Conservation (phyloP, 2,797 vertebrate species). For the Synaphobranchus kaupii region DNA sequence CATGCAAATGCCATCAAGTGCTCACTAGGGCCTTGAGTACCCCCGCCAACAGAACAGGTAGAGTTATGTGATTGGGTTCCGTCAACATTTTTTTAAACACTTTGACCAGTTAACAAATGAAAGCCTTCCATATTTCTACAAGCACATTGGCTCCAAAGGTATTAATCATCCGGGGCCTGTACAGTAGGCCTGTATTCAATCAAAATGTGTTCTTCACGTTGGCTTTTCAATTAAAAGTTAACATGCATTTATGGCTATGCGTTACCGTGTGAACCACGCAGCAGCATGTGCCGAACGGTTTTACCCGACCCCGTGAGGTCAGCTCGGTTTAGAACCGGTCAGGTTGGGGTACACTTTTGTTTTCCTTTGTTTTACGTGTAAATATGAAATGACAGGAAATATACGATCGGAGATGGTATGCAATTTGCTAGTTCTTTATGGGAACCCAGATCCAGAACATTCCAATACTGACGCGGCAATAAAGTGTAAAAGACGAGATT, state of each 20-base stretch:
- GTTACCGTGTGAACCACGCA: neutral
- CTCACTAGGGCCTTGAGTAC: neutral
- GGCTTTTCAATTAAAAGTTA: no score
- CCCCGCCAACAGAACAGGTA: neutral
- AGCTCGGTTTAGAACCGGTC: neutral
- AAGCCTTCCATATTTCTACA: neutral
- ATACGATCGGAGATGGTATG: neutral
- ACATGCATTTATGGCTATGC: neutral
- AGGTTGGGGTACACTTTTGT: neutral
- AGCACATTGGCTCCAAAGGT: neutral
- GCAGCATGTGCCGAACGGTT: neutral
- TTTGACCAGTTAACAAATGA: no score
- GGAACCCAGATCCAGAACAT: neutral
- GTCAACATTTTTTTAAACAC: neutral
- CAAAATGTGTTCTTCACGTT: no score
- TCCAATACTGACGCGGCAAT: neutral
- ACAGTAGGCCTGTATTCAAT: no score
- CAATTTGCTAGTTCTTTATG: neutral
- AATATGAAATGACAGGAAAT: slow-evolving; percentile 8
- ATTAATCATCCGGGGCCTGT: neutral
- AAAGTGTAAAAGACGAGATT: neutral
- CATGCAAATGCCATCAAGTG: neutral
- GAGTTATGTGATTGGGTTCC: neutral
- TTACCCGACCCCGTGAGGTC: neutral
- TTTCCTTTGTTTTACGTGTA: slow-evolving; percentile 11